Evolutionary conservation across 2,113 vertebrate species (phyloP).

Genomic region (Ifrita kowaldi): DNA sequence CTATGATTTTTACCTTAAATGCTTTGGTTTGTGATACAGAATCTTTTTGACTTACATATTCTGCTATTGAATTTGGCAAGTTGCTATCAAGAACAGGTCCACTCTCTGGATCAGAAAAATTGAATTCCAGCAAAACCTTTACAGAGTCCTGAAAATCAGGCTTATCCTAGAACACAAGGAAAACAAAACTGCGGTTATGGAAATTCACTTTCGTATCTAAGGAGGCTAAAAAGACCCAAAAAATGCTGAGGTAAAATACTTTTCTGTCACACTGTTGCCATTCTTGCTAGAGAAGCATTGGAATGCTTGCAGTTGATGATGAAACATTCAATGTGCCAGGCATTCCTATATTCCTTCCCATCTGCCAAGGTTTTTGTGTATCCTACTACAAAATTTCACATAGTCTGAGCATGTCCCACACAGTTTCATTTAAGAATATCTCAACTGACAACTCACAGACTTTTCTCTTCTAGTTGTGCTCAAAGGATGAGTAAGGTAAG

Average conservation of each 20-base stretch:
- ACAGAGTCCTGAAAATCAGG: conserved; percentile 90
- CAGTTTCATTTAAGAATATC: neutral
- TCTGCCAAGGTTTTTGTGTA: neutral
- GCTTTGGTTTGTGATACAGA: neutral
- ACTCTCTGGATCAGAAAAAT: conserved; percentile 80
- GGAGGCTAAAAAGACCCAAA: neutral
- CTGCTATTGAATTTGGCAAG: conserved; percentile 82
- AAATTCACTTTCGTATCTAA: neutral
- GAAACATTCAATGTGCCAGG: neutral
- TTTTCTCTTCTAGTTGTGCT: neutral
- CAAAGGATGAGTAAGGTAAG: neutral
- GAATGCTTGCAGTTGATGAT: neutral
- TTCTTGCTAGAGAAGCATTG: neutral
- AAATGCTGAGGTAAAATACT: neutral
- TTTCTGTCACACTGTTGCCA: neutral
- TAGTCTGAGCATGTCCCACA: neutral
- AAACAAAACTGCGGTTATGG: neutral
- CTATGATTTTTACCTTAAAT: neutral
- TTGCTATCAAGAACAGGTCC: conserved; percentile 87
- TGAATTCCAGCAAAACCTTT: conserved; percentile 87
- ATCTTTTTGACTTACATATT: conserved; percentile 79
- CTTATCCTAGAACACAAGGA: conserved; percentile 76
- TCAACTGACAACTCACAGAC: neutral
- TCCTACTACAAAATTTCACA: neutral
- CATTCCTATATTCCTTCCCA: no score